Evolutionary conservation across 2,113 vertebrate species (phyloP), one percentile per base, ranked within the genome.

Genomic region (Baryphthengus martii): DNA sequence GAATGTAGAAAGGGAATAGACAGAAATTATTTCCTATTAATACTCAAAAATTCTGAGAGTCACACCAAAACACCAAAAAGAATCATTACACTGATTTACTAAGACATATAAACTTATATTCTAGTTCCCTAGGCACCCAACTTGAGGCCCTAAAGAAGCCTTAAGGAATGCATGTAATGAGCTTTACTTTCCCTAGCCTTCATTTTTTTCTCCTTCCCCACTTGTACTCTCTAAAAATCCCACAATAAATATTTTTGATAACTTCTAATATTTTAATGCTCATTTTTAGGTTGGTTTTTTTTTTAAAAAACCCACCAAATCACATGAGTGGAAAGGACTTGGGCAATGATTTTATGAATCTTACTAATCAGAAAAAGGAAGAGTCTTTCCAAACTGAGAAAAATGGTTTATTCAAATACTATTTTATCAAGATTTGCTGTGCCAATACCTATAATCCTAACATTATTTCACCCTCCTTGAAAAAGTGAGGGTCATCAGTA

Each of bases 1-100:
- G 63, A 35, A 74, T 39, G 33, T 35, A 80, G 65, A 58, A 68
- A 67, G 47, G 42, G 47, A 96, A 85, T 20, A 93, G 21, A 67
- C 14, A 65, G 79, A 61, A 91, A 67, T 95, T 88, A 86, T 84
- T 90, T 93, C 65, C 61, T 80, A 93, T 91, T 91, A 88, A 93
- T 81, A 80, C 40, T 35, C 39, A 20, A 91, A 75, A 94, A 86
- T 77, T 83, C 79, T 1, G 6, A 93, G 19, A 79, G 24, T 75
- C 12, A 17, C 72, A 94, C 52, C 56, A 81, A 92, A 93, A 93
- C 72, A 81, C 83, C 84, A 53, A 55, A 78, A 92, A 84, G 72
- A 88, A 93, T 75, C 37, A 90, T 94, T 91, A 93, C 1, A 2
- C 44, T 90, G 67, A 90, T 92, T 90, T 95, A 92, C 56, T 86